These are phyloP conservation scores for Plebejus anna DNA, from an alignment of 2,888 invertebrate genomes.

Conservation along the genomic window DNA sequence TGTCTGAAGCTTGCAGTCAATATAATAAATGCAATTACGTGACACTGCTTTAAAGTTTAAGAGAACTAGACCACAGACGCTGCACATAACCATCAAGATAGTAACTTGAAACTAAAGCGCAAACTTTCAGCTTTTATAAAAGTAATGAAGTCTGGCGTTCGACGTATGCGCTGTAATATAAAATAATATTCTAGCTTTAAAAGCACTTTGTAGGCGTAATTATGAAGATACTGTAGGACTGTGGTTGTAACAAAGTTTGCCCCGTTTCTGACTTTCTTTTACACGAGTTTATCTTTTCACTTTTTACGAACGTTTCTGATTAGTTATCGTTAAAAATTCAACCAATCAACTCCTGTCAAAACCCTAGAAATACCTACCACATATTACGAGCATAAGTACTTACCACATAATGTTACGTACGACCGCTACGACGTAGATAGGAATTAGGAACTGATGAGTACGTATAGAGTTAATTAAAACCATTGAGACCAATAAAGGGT, in stretches of 20 bases:
- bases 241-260: too few relatives aligned
- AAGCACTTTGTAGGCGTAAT: too few relatives aligned
- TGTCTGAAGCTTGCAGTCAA: not conserved
- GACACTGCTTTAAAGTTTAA: constrained; percentile 10
- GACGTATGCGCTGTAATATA: not conserved
- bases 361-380: not conserved
- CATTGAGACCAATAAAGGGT: constrained; percentile 29
- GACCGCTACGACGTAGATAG: not conserved
- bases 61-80: not conserved
- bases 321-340: too few relatives aligned
- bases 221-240: too few relatives aligned
- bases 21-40: not conserved
- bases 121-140: not conserved
- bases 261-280: too few relatives aligned
- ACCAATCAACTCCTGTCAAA: too few relatives aligned
- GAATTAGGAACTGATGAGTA: constrained; percentile 30
- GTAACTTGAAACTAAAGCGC: not conserved
- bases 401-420: not conserved
- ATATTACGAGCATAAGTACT: too few relatives aligned
- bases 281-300: too few relatives aligned
- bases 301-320: too few relatives aligned
- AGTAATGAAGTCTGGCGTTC: not conserved
- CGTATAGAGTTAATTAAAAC: constrained; percentile 28
- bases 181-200: too few relatives aligned
- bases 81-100: not conserved